These are phyloP conservation scores for Phyllotis vaccarum DNA, from an alignment of 2,797 vertebrate genomes.

Conservation along the genomic window DNA sequence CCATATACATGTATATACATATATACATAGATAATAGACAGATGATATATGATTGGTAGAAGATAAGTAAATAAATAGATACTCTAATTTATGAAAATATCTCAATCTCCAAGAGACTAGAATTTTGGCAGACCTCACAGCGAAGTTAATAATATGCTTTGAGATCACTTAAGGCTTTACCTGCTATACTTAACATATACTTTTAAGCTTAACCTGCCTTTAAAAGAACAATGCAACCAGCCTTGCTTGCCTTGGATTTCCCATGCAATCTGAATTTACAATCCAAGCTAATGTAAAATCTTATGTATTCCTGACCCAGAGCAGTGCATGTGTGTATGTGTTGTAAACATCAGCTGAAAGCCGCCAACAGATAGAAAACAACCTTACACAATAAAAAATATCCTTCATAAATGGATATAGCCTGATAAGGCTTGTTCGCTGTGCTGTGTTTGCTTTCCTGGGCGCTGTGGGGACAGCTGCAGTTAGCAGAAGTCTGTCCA, in stretches of 20 bases:
- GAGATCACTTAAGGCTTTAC: neutral
- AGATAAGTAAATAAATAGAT: neutral
- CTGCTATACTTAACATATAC: neutral
- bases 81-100: neutral
- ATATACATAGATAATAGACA: neutral
- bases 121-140: neutral
- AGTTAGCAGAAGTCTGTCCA: neutral
- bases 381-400: neutral
- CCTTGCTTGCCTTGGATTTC: neutral
- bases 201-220: neutral
- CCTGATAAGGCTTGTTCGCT: neutral
- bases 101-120: neutral
- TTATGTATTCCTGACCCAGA: neutral
- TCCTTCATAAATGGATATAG: neutral
- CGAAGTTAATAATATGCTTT: neutral
- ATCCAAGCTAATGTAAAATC: neutral
- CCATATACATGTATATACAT: neutral
- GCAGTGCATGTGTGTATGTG: neutral
- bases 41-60: neutral
- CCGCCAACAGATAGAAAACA: neutral
- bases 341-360: neutral
- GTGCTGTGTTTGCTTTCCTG: neutral
- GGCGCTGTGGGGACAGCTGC: neutral
- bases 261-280: neutral
- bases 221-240: neutral